Evolutionary conservation across 2,113 vertebrate genomes (phyloP).

Genomic region (Pseudorectes ferrugineus): DNA sequence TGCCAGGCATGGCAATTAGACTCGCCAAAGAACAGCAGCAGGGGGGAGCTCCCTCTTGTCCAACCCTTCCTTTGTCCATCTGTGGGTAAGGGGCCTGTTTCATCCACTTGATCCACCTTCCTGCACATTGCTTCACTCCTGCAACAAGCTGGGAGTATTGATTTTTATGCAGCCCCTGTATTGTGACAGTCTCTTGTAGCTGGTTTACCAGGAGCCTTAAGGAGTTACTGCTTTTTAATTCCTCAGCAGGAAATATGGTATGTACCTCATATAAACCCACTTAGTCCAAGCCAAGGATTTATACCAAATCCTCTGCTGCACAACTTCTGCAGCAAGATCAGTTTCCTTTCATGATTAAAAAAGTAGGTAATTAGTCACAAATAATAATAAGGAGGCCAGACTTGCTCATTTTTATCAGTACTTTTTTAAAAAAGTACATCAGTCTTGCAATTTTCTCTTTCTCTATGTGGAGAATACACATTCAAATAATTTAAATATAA

Average conservation of each 20-base stretch:
- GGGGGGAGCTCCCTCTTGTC: neutral
- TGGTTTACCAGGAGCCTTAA: neutral
- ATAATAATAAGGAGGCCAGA: neutral
- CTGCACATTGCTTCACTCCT: neutral
- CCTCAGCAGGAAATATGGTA: neutral
- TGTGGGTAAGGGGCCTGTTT: neutral
- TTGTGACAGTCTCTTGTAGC: accelerated
- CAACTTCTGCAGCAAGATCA: neutral
- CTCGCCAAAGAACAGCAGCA: neutral
- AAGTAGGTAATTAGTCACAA: neutral
- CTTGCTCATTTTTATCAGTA: neutral
- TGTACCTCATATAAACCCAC: neutral
- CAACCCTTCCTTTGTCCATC: constrained; percentile 9
- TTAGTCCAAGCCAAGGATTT: neutral
- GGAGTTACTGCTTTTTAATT: neutral
- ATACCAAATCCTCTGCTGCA: accelerated
- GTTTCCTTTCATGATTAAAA: neutral
- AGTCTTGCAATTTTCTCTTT: neutral
- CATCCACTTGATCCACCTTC: neutral
- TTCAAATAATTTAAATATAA: neutral
- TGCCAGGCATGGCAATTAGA: neutral
- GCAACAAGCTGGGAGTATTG: accelerated
- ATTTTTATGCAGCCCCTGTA: neutral
- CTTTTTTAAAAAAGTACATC: neutral
- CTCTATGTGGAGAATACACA: neutral